Percentiles rank a stretch among this genome's conserved stretches.
These are phyloP conservation scores for Globodera rostochiensis DNA, from an alignment of 1,140 invertebrate species.

Conservation along the genomic window DNA sequence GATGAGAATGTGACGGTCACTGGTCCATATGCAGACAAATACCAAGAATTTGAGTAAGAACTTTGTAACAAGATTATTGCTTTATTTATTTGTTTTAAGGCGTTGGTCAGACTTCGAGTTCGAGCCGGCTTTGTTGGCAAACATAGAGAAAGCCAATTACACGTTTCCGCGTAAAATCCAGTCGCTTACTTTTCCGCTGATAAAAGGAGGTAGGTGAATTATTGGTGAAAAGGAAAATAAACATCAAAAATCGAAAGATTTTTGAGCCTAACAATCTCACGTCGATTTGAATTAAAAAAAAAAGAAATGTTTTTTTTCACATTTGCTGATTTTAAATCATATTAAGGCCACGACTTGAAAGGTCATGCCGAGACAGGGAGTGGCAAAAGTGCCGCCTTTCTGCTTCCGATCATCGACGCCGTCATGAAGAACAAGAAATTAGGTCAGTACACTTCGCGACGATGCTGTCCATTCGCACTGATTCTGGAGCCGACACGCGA, in stretches of 20 bases:
- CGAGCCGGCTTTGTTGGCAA: slow-evolving; percentile 25
- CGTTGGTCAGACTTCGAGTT: slow-evolving; percentile 31
- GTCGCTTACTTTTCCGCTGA: slow-evolving; percentile 36
- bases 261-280: too few relatives aligned
- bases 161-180: slow-evolving; percentile 32
- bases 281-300: too few relatives aligned
- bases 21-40: slow-evolving; percentile 14
- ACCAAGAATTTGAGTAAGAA: slow-evolving; percentile 1
- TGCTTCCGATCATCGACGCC: slow-evolving; percentile 91
- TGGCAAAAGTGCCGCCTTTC: slow-evolving; percentile 93
- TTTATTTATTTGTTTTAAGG: slow-evolving; percentile 22
- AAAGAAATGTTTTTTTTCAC: too few relatives aligned
- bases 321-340: neutral
- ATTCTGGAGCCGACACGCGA: slow-evolving; percentile 39
- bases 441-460: slow-evolving; percentile 71
- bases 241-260: neutral
- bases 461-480: slow-evolving; percentile 71
- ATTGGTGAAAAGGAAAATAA: neutral
- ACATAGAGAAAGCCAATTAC: slow-evolving; percentile 32
- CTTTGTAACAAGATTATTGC: neutral
- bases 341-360: slow-evolving; percentile 52
- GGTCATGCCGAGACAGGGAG: slow-evolving; percentile 66
- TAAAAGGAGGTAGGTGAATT: slow-evolving; percentile 30
- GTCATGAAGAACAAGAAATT: neutral
- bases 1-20: slow-evolving; percentile 35